phyloP scores from a whole-genome alignment of 2,888 invertebrate species.

The Phymatocera aterrima region DNA sequence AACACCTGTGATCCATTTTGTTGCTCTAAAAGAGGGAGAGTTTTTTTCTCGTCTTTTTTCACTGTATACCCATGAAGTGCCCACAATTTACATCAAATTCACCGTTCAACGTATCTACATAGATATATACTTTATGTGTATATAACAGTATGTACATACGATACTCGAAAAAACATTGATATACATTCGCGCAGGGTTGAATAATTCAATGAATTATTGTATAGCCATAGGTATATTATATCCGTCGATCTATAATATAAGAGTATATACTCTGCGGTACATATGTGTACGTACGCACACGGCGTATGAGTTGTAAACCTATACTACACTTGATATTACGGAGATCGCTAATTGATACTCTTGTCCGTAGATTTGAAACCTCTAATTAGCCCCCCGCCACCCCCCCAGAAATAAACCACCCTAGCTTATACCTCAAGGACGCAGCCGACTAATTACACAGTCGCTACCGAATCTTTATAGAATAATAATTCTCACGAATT shows the following conservation, averaged over 20 bases:
- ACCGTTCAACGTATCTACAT: too few relatives aligned
- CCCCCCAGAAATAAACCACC: not conserved
- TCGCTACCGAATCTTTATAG: not conserved
- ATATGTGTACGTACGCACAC: not conserved
- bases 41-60: not conserved
- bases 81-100: too few relatives aligned
- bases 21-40: slow-evolving; percentile 79
- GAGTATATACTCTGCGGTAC: not conserved
- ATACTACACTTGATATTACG: not conserved
- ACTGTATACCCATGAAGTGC: not conserved
- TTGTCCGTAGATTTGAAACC: not conserved
- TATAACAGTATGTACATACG: too few relatives aligned
- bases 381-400: slow-evolving; percentile 1
- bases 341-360: not conserved
- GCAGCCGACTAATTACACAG: slow-evolving; percentile 1
- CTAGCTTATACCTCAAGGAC: not conserved
- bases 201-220: too few relatives aligned
- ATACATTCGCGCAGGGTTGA: too few relatives aligned
- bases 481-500: not conserved
- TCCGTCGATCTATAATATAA: too few relatives aligned
- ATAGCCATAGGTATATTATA: too few relatives aligned
- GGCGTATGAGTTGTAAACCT: not conserved
- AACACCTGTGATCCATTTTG: slow-evolving; percentile 84
- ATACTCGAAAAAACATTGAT: too few relatives aligned
- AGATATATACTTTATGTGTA: too few relatives aligned